These are phyloP conservation scores for Pachypanchax playfairii DNA, from an alignment of 2,113 vertebrate species.

Conservation along the genomic window DNA sequence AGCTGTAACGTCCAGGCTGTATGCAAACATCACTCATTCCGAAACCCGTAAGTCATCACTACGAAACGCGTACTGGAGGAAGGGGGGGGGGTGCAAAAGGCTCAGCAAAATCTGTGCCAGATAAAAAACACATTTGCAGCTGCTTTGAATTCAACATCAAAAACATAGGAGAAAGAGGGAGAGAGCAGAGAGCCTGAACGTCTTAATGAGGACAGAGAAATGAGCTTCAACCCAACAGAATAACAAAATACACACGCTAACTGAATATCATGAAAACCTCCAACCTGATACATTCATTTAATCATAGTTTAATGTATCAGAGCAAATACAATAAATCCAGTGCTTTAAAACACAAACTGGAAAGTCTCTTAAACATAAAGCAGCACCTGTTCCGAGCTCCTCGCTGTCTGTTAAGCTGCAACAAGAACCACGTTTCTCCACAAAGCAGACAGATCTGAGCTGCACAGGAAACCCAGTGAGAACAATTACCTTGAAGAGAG, in stretches of 20 bases:
- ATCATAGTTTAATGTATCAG: constrained; percentile 16
- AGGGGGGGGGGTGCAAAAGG: constrained; percentile 71
- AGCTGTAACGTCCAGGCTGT: constrained; percentile 89
- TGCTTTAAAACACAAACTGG: neutral
- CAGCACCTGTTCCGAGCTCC: neutral
- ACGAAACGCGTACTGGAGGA: constrained; percentile 92
- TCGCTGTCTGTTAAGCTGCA: constrained; percentile 21
- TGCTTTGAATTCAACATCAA: constrained; percentile 93
- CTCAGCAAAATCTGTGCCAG: constrained; percentile 84
- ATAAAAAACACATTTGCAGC: constrained; percentile 91
- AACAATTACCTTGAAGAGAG: constrained; percentile 51
- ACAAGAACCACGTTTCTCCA: constrained; percentile 17
- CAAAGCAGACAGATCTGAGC: constrained; percentile 30
- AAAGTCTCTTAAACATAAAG: constrained; percentile 11
- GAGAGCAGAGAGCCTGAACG: constrained; percentile 71
- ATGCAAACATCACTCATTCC: constrained; percentile 93
- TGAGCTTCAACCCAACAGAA: constrained; percentile 20
- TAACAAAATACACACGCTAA: neutral
- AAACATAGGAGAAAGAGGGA: constrained; percentile 44
- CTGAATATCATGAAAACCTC: constrained; percentile 9
- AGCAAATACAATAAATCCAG: neutral
- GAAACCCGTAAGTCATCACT: constrained; percentile 93
- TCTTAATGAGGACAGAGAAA: constrained; percentile 80
- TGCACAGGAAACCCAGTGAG: constrained; percentile 42
- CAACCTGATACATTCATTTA: constrained; percentile 21